phyloP scores from a whole-genome alignment of 2,888 invertebrate genomes.

The Drosophila phalerata region DNA sequence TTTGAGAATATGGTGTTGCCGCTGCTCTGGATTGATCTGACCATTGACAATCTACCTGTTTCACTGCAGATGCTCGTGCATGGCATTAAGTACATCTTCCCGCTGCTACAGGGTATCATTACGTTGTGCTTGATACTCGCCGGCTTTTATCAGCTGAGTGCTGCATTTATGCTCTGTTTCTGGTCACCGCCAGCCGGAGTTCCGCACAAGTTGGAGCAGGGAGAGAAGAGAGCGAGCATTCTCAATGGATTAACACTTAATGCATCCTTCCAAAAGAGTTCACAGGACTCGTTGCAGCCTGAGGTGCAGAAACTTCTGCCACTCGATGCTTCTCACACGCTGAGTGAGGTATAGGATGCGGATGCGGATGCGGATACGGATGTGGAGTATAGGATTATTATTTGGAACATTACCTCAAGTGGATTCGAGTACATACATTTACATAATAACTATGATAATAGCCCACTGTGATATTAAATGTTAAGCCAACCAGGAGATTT shows the following conservation, averaged over 20 bases:
- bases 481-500: constrained; percentile 56
- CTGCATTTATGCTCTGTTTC: constrained; percentile 76
- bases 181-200: constrained; percentile 67
- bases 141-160: constrained; percentile 86
- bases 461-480: constrained; percentile 67
- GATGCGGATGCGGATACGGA: neutral
- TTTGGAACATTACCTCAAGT: constrained; percentile 18
- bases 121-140: constrained; percentile 86
- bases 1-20: constrained; percentile 90
- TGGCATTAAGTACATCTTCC: constrained; percentile 86
- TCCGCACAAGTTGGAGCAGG: constrained; percentile 25
- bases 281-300: constrained; percentile 23
- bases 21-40: constrained; percentile 90
- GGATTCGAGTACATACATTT: constrained; percentile 1
- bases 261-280: constrained; percentile 41
- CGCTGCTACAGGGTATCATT: constrained; percentile 86
- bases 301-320: constrained; percentile 62
- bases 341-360: constrained; percentile 36
- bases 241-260: constrained; percentile 37
- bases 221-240: constrained; percentile 39
- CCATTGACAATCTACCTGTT: constrained; percentile 85
- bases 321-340: neutral
- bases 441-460: constrained; percentile 15
- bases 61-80: constrained; percentile 85
- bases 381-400: neutral